These are phyloP conservation scores for Drosophila sechellia DNA, from an alignment of 1,140 invertebrate genomes.

Conservation along the genomic window DNA sequence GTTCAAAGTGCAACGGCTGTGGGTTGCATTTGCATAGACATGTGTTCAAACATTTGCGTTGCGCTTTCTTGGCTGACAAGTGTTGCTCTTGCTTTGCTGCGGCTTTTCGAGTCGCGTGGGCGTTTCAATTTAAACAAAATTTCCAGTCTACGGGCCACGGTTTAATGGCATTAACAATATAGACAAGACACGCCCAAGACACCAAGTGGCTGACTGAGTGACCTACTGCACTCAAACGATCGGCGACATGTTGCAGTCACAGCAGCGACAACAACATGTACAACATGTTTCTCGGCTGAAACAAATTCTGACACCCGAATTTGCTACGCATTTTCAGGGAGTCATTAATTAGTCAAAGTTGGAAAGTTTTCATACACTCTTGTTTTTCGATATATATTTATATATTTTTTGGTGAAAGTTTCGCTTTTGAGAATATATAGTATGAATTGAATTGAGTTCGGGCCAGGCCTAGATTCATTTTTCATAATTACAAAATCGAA, in stretches of 20 bases:
- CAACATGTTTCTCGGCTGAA: constrained; percentile 29
- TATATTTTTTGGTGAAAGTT: constrained; percentile 59
- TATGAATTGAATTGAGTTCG: constrained; percentile 39
- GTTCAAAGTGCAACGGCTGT: constrained; percentile 76
- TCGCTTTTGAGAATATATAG: constrained; percentile 10
- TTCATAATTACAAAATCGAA: constrained; percentile 58
- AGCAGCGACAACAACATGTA: constrained; percentile 21
- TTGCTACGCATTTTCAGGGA: constrained; percentile 68
- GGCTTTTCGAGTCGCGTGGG: constrained; percentile 52
- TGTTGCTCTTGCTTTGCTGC: constrained; percentile 34
- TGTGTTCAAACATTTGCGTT: constrained; percentile 66
- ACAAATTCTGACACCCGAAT: constrained; percentile 65
- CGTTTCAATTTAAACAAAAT: constrained; percentile 70
- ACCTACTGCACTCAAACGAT: constrained; percentile 68
- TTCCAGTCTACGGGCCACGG: constrained; percentile 64
- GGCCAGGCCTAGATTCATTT: constrained; percentile 51
- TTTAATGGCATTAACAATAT: constrained; percentile 62
- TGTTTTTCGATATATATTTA: neutral
- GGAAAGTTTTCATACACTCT: constrained; percentile 52
- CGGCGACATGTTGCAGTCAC: constrained; percentile 53
- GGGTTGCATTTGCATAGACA: constrained; percentile 71
- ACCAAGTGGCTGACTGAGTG: constrained; percentile 32
- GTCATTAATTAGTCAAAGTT: constrained; percentile 70
- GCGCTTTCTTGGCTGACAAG: constrained; percentile 46
- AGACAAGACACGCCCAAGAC: constrained; percentile 54